These are phyloP conservation scores for Diploptera punctata DNA, from an alignment of 2,888 invertebrate species.

Conservation along the genomic window DNA sequence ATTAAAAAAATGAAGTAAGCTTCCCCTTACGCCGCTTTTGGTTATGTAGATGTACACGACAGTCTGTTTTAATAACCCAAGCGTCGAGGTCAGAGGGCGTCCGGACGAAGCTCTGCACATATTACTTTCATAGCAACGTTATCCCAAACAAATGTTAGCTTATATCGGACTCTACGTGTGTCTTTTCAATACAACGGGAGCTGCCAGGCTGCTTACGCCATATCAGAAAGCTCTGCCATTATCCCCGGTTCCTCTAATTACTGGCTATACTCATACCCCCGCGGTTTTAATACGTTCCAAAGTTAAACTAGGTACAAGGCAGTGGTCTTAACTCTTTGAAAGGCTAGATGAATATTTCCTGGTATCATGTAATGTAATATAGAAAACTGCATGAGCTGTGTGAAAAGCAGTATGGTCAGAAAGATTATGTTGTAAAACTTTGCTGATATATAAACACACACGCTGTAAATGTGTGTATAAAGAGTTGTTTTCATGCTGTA, in stretches of 20 bases:
- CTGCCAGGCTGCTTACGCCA: background rate
- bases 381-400: background rate
- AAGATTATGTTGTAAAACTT: constrained; percentile 16
- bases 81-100: constrained; percentile 11
- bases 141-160: constrained; percentile 27
- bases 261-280: background rate
- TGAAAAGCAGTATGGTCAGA: background rate
- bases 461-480: background rate
- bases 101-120: background rate
- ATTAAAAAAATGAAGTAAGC: background rate
- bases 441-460: background rate
- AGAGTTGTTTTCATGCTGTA: no score
- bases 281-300: background rate
- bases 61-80: constrained; percentile 20
- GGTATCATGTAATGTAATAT: constrained; percentile 19
- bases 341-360: constrained; percentile 9
- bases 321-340: constrained; percentile 21
- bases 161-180: constrained; percentile 22
- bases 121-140: constrained; percentile 19
- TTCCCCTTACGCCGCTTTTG: background rate
- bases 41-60: constrained; percentile 4
- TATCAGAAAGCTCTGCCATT: constrained; percentile 22
- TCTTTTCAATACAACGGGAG: constrained; percentile 26
- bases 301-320: constrained; percentile 20
- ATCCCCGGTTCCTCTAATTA: constrained; percentile 18